A percentile compares a stretch with the other conserved stretches of the same genome.
These are phyloP conservation scores for Psilopogon haemacephalus DNA, from an alignment of 2,113 vertebrate genomes.

Conservation along the genomic window DNA sequence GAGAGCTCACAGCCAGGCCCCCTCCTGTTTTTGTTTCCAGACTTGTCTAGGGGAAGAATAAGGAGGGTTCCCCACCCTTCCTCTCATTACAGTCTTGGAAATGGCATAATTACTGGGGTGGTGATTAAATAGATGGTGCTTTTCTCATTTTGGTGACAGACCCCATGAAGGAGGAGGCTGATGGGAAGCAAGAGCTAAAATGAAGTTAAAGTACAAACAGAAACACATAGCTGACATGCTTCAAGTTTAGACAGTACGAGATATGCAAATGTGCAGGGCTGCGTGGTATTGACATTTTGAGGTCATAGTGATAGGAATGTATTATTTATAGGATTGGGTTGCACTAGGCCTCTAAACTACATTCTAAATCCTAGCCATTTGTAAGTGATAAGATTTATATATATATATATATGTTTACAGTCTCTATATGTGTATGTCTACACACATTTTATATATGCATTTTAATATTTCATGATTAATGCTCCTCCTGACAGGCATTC, in stretches of 20 bases:
- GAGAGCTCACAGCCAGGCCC: neutral
- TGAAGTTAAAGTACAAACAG: constrained; percentile 69
- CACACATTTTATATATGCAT: neutral
- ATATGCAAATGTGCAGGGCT: constrained; percentile 59
- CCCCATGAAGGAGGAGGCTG: neutral
- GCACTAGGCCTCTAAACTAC: constrained; percentile 59
- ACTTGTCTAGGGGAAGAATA: neutral
- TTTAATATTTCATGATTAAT: neutral
- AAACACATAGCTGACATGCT: constrained; percentile 69
- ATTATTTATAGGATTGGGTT: constrained; percentile 73
- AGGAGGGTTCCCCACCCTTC: neutral
- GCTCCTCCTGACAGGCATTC: neutral
- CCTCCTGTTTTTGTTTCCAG: neutral
- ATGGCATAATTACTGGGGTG: neutral
- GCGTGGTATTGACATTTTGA: constrained; percentile 72
- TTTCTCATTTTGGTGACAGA: neutral
- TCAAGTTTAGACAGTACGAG: constrained; percentile 71
- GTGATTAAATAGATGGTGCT: neutral
- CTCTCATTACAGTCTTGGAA: neutral
- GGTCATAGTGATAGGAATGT: constrained; percentile 75
- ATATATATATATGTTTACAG: neutral
- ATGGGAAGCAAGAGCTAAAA: constrained; percentile 31
- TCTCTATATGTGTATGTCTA: neutral
- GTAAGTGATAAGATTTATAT: constrained; percentile 9
- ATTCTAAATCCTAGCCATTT: constrained; percentile 29